A percentile compares a stretch with the other conserved stretches of the same genome.
Conservation (phyloP, 2,113 vertebrate species). For the Gracilinanus agilis region DNA sequence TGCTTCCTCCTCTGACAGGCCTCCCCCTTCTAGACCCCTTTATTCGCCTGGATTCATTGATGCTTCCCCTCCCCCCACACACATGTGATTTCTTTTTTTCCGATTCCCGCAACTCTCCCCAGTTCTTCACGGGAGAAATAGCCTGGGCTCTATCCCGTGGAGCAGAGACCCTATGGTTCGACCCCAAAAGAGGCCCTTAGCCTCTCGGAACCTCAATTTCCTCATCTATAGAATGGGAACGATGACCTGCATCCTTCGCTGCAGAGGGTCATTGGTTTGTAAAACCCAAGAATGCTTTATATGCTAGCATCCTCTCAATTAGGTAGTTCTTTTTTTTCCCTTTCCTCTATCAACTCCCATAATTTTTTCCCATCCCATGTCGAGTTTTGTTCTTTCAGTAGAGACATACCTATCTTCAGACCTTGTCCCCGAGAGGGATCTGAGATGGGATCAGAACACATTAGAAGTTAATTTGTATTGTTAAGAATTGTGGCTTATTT, state of each 20-base stretch:
- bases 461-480: not conserved
- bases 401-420: accelerated
- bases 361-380: not conserved
- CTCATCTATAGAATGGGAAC: not conserved
- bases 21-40: accelerated
- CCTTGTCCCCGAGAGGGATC: accelerated
- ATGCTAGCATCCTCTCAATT: no score
- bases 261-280: not conserved
- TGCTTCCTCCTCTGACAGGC: accelerated
- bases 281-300: not conserved
- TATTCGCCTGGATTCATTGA: accelerated
- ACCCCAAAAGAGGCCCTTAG: not conserved
- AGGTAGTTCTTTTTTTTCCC: not conserved
- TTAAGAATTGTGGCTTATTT: not conserved
- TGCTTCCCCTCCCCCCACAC: not conserved
- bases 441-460: not conserved
- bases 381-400: not conserved
- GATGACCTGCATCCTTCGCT: not conserved
- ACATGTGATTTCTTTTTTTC: not conserved
- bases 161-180: not conserved
- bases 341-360: not conserved
- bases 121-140: not conserved
- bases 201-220: not conserved
- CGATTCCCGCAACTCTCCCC: not conserved
- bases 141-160: no score